A percentile compares a stretch with the other conserved stretches of the same genome.
phyloP scores from a whole-genome alignment of 35 echinoderm and acorn worm species.

The Patiria miniata region DNA sequence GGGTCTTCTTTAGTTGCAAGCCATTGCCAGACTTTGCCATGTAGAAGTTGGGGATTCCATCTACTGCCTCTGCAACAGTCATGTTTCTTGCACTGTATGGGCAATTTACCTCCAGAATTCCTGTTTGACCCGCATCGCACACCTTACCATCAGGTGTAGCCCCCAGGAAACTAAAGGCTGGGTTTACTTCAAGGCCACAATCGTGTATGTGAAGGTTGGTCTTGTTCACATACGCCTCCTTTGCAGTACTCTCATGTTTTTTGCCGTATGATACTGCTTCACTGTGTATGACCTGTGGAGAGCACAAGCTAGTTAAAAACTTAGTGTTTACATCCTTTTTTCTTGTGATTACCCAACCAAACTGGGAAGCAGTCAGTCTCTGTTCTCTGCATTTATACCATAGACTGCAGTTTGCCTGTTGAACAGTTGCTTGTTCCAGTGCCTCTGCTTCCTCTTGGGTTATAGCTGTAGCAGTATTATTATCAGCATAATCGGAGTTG shows the following conservation, averaged over 20 bases:
- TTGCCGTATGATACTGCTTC: background rate
- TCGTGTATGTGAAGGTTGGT: conserved; percentile 10
- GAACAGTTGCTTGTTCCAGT: conserved; percentile 3
- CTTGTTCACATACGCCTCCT: background rate
- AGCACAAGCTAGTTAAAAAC: background rate
- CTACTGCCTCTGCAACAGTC: background rate
- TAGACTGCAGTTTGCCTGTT: background rate
- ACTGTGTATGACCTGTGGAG: background rate
- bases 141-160: conserved; percentile 36
- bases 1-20: background rate
- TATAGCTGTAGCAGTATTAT: background rate
- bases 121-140: background rate
- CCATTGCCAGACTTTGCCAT: background rate
- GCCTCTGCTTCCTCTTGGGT: background rate
- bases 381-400: background rate
- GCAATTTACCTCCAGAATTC: conserved; percentile 17
- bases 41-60: background rate
- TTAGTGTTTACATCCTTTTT: conserved; percentile 28
- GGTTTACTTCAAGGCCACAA: background rate
- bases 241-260: conserved; percentile 20
- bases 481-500: background rate
- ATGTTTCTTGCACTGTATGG: conserved; percentile 33
- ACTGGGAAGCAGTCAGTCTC: conserved; percentile 15
- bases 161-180: background rate
- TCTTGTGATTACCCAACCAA: background rate